Conservation (phyloP, 2,797 vertebrate genomes). For the Geotria australis region DNA sequence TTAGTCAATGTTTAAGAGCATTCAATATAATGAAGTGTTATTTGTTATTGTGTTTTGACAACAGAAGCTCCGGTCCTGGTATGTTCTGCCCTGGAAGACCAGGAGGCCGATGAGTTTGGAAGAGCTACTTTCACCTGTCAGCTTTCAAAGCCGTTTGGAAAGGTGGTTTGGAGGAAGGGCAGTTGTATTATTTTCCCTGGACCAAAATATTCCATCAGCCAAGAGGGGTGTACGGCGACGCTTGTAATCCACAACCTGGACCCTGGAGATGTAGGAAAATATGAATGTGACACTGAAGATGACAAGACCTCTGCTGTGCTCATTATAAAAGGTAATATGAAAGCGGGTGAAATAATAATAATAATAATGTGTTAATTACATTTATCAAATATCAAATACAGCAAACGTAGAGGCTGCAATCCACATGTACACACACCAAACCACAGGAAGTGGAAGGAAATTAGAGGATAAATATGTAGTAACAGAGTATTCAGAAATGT, state of each 20-base stretch:
- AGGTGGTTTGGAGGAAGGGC: background rate
- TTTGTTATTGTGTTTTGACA: no score
- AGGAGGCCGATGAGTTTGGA: background rate
- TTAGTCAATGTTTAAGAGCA: no score
- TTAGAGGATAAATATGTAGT: no score
- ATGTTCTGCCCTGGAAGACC: background rate
- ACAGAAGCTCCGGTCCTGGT: no score
- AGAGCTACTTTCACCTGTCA: constrained; percentile 1
- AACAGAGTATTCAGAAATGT: no score
- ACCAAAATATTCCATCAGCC: constrained; percentile 1
- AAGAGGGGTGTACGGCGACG: background rate
- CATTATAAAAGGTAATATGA: background rate
- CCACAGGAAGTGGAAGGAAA: no score
- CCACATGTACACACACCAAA: no score
- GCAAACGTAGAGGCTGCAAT: no score
- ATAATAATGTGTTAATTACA: no score
- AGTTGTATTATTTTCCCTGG: background rate
- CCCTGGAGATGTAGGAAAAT: background rate
- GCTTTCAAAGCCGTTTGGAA: constrained; percentile 6
- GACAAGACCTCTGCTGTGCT: background rate
- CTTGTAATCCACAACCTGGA: background rate
- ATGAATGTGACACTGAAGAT: background rate
- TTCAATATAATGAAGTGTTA: no score
- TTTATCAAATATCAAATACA: no score
- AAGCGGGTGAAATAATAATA: no score